Evolutionary conservation across 1,140 invertebrate genomes (phyloP).

Genomic region (Drosophila ercepeae): DNA sequence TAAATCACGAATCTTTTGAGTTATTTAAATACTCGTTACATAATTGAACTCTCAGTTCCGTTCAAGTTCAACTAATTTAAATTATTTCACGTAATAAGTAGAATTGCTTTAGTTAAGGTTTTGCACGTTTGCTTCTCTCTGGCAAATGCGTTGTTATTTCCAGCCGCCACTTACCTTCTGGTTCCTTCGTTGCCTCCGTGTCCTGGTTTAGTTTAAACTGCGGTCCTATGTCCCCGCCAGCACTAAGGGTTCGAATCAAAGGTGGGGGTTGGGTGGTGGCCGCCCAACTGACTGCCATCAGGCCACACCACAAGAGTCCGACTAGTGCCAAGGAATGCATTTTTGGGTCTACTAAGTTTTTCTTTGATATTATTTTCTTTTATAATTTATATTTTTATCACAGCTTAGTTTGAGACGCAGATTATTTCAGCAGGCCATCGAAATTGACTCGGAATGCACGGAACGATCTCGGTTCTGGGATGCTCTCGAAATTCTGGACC

Average conservation of each 20-base stretch:
- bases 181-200: conserved; percentile 1
- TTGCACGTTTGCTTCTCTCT: conserved; percentile 12
- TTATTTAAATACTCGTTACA: conserved; percentile 28
- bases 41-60: conserved; percentile 32
- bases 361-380: too few species aligned
- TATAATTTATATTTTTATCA: conserved; percentile 51
- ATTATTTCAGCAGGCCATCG: conserved; percentile 49
- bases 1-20: too few species aligned
- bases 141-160: background rate
- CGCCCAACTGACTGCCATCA: conserved; percentile 24
- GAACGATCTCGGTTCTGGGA: conserved; percentile 24
- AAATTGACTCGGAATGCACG: conserved; percentile 22
- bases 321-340: conserved; percentile 46
- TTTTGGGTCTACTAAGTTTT: conserved; percentile 5
- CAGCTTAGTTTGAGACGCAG: conserved; percentile 49
- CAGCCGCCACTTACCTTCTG: conserved; percentile 47
- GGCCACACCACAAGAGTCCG: conserved; percentile 4
- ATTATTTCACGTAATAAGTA: conserved; percentile 52
- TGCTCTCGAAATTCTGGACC: conserved; percentile 9
- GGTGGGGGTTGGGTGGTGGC: conserved; percentile 64
- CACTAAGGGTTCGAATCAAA: conserved; percentile 60
- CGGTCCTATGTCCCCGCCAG: conserved; percentile 65
- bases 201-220: conserved; percentile 43
- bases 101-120: conserved; percentile 12
- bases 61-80: conserved; percentile 41